Evolutionary conservation across 1,140 invertebrate species (phyloP).

Genomic region (Heterodera carotae): DNA sequence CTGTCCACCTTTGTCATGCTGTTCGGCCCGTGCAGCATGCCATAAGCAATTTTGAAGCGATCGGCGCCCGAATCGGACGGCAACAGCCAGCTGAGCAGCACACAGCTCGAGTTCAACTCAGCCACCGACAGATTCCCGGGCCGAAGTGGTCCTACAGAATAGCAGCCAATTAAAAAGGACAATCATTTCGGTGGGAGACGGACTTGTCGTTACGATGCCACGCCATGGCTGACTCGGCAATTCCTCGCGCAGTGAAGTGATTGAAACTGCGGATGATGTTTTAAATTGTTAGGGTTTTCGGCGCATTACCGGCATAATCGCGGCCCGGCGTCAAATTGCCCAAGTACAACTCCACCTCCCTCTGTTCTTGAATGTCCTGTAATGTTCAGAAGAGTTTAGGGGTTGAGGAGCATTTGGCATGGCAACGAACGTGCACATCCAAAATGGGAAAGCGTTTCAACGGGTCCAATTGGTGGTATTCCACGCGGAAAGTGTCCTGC

Average conservation of each 20-base stretch:
- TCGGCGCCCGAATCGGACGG: conserved; percentile 54
- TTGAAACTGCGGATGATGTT: conserved; percentile 24
- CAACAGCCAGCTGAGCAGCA: conserved; percentile 45
- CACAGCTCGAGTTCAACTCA: conserved; percentile 52
- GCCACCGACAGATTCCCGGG: conserved; percentile 44
- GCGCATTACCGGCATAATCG: conserved; percentile 46
- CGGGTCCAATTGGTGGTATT: conserved; percentile 55
- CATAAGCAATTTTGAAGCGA: conserved; percentile 56
- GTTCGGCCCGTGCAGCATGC: conserved; percentile 41
- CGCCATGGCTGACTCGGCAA: conserved; percentile 57
- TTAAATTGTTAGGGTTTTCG: background rate
- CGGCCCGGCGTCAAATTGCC: conserved; percentile 61
- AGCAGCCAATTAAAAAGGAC: background rate
- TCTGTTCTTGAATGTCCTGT: conserved; percentile 58
- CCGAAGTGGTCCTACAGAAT: conserved; percentile 49
- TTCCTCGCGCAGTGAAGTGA: conserved; percentile 55
- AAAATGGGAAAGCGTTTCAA: conserved; percentile 60
- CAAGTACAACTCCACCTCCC: conserved; percentile 60
- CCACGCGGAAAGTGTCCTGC: conserved; percentile 54
- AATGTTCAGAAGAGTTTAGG: background rate
- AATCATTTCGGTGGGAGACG: conserved; percentile 28
- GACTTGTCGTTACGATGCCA: conserved; percentile 59
- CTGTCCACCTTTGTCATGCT: conserved; percentile 40
- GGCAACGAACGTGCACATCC: conserved; percentile 43
- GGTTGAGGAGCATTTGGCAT: background rate